A percentile compares a stretch with the other conserved stretches of the same genome.
Conservation (phyloP, 2,113 vertebrate species). For the Origma solitaria region DNA sequence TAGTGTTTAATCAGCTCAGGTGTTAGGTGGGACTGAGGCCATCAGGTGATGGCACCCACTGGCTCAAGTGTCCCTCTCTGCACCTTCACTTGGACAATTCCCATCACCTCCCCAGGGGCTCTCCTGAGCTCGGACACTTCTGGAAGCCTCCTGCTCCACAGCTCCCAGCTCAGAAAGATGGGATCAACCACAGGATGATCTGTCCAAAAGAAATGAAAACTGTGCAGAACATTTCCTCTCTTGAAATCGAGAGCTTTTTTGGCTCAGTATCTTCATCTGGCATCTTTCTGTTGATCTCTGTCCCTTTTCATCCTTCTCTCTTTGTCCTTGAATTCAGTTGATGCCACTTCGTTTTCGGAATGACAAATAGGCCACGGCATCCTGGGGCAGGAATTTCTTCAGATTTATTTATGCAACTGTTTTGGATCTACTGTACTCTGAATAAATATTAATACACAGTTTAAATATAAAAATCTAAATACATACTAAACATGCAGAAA, state of each 20-base stretch:
- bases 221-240: not conserved
- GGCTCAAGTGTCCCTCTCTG: not conserved
- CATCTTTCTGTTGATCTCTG: conserved; percentile 37
- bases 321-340: conserved; percentile 31
- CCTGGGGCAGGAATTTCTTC: not conserved
- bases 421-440: not conserved
- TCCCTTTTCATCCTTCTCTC: not conserved
- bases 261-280: conserved; percentile 10
- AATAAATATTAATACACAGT: not conserved
- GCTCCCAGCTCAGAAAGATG: not conserved
- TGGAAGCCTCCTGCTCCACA: not conserved
- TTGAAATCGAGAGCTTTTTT: not conserved
- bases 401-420: not conserved
- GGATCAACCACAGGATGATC: not conserved
- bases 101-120: not conserved
- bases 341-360: conserved; percentile 3
- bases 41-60: not conserved
- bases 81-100: not conserved
- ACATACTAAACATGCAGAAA: not conserved
- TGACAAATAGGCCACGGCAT: not conserved
- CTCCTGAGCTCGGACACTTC: not conserved
- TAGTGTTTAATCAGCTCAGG: not conserved
- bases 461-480: not conserved
- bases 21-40: not conserved
- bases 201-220: not conserved